phyloP scores from a whole-genome alignment of 2,888 invertebrate species.

The Eupithecia vulgata region DNA sequence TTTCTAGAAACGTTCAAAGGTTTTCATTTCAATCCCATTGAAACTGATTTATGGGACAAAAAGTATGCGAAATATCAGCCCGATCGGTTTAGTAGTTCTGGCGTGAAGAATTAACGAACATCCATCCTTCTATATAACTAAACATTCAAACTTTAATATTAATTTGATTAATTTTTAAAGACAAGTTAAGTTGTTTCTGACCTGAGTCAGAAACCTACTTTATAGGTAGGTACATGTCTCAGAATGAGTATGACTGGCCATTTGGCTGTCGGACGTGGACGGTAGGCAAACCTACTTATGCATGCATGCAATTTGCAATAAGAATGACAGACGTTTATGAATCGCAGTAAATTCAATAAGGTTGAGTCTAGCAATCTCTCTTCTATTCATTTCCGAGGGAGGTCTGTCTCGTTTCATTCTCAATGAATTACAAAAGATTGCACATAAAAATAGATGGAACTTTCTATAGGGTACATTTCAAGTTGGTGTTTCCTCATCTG shows the following conservation, averaged over 20 bases:
- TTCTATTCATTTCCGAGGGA: not conserved
- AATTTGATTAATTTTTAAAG: not conserved
- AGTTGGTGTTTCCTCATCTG: not conserved
- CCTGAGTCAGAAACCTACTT: slow-evolving; percentile 14
- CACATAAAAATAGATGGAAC: not conserved
- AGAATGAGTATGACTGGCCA: slow-evolving; percentile 1
- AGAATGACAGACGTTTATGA: not conserved
- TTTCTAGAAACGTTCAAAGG: too few species aligned
- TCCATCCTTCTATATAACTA: not conserved
- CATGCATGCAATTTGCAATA: not conserved
- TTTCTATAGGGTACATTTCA: not conserved
- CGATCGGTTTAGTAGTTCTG: too few species aligned
- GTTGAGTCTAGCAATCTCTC: not conserved
- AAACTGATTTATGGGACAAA: too few species aligned
- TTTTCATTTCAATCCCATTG: too few species aligned
- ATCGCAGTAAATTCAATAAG: not conserved
- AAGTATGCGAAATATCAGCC: too few species aligned
- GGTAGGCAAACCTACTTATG: not conserved
- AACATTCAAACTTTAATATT: too few species aligned
- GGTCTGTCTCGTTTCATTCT: not conserved
- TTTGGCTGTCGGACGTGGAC: not conserved
- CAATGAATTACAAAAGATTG: not conserved
- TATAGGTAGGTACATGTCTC: not conserved
- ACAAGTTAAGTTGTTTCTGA: not conserved
- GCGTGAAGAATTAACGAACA: not conserved